Base-by-base conservation (phyloP, 2,797 vertebrate genomes). In the Sardinella longiceps region DNA sequence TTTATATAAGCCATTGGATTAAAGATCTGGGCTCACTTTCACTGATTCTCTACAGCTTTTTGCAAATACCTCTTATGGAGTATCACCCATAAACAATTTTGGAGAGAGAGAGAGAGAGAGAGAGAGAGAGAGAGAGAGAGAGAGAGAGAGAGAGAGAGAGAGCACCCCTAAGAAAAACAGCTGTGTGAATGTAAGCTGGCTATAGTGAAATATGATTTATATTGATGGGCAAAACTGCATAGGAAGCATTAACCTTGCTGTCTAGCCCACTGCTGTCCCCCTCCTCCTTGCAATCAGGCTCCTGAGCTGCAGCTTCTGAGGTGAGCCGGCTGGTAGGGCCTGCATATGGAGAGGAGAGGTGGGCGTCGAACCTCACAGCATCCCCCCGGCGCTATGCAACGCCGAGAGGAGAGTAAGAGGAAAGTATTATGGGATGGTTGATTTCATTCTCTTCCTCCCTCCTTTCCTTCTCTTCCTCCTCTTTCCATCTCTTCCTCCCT, bases 161-260 rank as follows among this genome's bases (percentile, higher is more conserved):
- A n/a, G 1, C 6, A 12, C 25, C n/a, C 58, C 30, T 18, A 48
- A 6, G 7, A 70, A 39, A 77, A 77, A 77, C 33, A 39, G 37
- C 70, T 39, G 37, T 43, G 70, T 7, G 7, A 2, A 20, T 43
- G 70, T 77, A 20, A 77, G 20, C 70, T 43, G 70, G 66, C 28
- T 9, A 48, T 48, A 77, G 70, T 43, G 37, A 77, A 77, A 77
- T 77, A 33, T 74, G 66, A 77, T 77, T 77, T 77, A 77, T 77
- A 77, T 43, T 77, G 70, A 43, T 77, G 70, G n/a, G 70, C 1
- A 18, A 77, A 77, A 43, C 70, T 43, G 70, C 70, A 77, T 77
- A 18, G 33, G 37, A 77, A 77, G 37, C 70, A 39, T 77, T 77
- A 77, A 77, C 37, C 70, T 77, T 77, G 70, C 14, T 43, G 20